phyloP scores from a whole-genome alignment of 2,888 invertebrate genomes.

The Adelphocoris suturalis region DNA sequence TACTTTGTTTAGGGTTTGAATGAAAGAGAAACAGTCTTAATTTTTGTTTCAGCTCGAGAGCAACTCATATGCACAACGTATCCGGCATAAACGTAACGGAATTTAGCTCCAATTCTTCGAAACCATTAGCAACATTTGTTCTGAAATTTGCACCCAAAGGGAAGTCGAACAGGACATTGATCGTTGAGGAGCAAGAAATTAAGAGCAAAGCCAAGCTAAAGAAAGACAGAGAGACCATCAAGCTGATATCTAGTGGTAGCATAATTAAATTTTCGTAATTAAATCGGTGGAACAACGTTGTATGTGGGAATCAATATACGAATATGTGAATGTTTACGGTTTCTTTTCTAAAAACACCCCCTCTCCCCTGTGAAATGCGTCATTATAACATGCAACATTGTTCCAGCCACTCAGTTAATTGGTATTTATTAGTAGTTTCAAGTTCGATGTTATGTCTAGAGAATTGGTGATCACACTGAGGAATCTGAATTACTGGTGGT shows the following conservation, averaged over 20 bases:
- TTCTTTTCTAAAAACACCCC: too few relatives aligned
- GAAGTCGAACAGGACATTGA: background rate
- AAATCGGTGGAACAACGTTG: background rate
- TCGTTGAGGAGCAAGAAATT: background rate
- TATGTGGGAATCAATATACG: too few relatives aligned
- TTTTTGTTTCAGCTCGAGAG: background rate
- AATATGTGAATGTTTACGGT: too few relatives aligned
- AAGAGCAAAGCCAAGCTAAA: background rate
- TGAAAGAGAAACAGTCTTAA: too few relatives aligned
- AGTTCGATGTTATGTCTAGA: too few relatives aligned
- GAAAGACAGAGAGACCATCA: background rate
- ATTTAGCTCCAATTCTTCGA: background rate
- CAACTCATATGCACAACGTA: background rate
- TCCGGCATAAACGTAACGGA: background rate
- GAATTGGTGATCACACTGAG: too few relatives aligned
- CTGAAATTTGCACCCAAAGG: background rate
- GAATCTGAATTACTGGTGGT: too few relatives aligned
- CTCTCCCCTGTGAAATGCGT: too few relatives aligned
- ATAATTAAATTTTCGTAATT: background rate
- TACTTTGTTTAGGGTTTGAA: too few relatives aligned
- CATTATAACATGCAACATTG: too few relatives aligned
- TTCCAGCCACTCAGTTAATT: too few relatives aligned
- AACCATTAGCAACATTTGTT: background rate
- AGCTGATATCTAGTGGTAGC: background rate
- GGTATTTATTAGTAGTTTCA: too few relatives aligned